Conservation (phyloP, 2,113 vertebrate species). For the Labeo catla region DNA sequence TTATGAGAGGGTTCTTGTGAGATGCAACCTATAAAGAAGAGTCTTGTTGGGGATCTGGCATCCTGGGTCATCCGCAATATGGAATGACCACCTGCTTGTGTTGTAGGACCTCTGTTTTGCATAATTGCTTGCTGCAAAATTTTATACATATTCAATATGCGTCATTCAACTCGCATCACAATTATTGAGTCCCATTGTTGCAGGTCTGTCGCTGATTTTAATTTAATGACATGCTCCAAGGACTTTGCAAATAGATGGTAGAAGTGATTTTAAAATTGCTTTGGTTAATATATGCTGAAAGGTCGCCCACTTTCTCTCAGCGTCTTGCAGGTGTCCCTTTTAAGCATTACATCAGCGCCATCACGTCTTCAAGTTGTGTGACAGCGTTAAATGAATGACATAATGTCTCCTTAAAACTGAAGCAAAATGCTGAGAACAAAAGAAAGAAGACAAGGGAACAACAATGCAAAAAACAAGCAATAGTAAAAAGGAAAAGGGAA, state of each 20-base stretch:
- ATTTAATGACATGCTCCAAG: conserved; percentile 34
- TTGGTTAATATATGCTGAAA: conserved; percentile 29
- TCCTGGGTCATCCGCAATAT: conserved; percentile 4
- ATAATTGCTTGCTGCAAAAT: conserved; percentile 47
- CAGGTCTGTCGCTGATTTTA: conserved; percentile 13
- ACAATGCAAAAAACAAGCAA: conserved; percentile 34
- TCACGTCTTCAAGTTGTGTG: conserved; percentile 48
- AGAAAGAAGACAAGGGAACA: conserved; percentile 42
- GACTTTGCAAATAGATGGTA: conserved; percentile 25
- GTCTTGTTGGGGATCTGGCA: conserved; percentile 48
- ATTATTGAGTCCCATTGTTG: conserved; percentile 11
- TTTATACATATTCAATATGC: conserved; percentile 39
- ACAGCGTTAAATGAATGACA: conserved; percentile 64
- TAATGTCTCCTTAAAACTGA: conserved; percentile 62
- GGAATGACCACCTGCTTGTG: conserved; percentile 41
- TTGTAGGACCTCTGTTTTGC: conserved; percentile 39
- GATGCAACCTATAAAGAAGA: conserved; percentile 37
- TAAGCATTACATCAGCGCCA: neutral
- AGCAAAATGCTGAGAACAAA: conserved; percentile 54
- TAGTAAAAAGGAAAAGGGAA: conserved; percentile 37
- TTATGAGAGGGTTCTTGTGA: conserved; percentile 51
- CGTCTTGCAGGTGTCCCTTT: conserved; percentile 11
- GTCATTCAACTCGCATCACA: neutral
- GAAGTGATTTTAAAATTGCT: neutral
- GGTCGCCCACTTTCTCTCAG: neutral